Conservation (phyloP, 2,888 invertebrate genomes). For the Saturnia pavonia region DNA sequence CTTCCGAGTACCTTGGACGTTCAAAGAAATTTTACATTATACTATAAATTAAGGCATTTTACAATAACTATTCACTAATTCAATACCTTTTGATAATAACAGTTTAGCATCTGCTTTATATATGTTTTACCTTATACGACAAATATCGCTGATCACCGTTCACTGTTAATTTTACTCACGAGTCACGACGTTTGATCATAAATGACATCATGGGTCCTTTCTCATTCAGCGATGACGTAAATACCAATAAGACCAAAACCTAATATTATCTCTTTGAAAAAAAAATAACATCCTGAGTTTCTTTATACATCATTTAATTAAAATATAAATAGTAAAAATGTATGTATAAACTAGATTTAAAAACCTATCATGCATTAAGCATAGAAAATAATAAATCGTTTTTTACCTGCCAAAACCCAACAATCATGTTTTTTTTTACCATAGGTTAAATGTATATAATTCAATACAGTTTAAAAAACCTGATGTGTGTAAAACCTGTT, state of each 20-base stretch:
- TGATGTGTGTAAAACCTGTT: no score
- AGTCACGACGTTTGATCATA: neutral
- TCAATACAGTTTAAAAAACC: no score
- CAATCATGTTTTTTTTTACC: no score
- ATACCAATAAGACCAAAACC: neutral
- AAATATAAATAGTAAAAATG: neutral
- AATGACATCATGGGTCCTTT: conserved; percentile 1
- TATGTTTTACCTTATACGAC: neutral
- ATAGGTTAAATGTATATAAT: no score
- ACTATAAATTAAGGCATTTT: neutral
- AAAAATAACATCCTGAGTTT: neutral
- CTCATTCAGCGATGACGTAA: neutral
- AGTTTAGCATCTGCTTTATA: neutral
- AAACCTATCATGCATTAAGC: neutral
- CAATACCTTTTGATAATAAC: neutral
- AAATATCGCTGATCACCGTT: neutral
- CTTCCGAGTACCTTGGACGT: conserved; percentile 44
- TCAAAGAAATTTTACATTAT: conserved; percentile 26
- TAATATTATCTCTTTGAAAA: neutral
- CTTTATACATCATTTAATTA: neutral
- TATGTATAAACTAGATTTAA: neutral
- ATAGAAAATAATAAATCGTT: neutral
- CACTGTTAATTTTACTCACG: neutral
- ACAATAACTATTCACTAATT: neutral
- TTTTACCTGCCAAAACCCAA: no score